Conservation (phyloP, 2,797 vertebrate species). For the Pantherophis vulpinus region DNA sequence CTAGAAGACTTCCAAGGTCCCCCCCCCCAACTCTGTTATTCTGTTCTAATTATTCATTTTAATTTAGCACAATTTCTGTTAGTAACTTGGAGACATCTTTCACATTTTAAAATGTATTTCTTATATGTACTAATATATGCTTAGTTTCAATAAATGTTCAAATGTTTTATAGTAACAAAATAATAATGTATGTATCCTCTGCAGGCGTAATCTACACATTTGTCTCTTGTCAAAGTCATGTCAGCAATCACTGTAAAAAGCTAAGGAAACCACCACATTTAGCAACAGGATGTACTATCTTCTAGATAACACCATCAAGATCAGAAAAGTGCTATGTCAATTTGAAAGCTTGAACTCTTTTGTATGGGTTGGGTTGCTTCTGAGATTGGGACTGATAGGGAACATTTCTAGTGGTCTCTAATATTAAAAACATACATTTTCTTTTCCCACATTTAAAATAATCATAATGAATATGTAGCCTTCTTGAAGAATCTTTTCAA, state of each 20-base stretch:
- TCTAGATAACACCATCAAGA: conserved; percentile 64
- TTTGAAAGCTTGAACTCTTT: conserved; percentile 20
- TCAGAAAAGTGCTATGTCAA: conserved; percentile 32
- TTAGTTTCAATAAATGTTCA: background rate
- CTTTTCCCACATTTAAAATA: background rate
- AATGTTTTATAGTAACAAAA: background rate
- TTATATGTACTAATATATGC: background rate
- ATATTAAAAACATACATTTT: background rate
- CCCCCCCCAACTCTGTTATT: background rate
- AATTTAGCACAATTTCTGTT: background rate
- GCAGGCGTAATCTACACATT: background rate
- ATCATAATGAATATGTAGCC: background rate
- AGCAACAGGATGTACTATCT: conserved; percentile 63
- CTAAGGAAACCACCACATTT: conserved; percentile 53
- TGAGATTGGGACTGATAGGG: conserved; percentile 50
- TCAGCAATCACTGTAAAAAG: conserved; percentile 43
- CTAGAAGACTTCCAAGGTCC: background rate
- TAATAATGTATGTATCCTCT: accelerated
- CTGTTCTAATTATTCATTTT: background rate
- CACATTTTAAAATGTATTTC: background rate
- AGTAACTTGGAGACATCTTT: background rate
- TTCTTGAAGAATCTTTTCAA: background rate
- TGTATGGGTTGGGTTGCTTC: conserved; percentile 23
- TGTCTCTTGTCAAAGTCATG: conserved; percentile 1
- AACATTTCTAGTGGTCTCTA: background rate